These are phyloP conservation scores for Pseudorhombus dupliciocellatus DNA, from an alignment of 2,113 vertebrate genomes.

Conservation along the genomic window DNA sequence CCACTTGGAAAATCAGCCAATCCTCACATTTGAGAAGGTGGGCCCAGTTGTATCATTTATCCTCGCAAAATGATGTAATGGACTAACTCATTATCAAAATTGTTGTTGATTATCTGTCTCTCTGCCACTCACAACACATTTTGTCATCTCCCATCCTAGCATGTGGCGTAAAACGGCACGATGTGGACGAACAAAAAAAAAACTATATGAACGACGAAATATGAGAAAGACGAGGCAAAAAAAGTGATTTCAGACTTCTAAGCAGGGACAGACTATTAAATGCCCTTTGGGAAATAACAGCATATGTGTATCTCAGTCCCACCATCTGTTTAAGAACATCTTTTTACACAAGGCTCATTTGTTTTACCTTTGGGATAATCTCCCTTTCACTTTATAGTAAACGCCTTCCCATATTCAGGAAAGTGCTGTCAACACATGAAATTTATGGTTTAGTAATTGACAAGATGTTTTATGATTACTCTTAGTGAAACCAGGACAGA, in stretches of 20 bases:
- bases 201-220: neutral
- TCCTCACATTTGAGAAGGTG: neutral
- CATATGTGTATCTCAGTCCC: constrained; percentile 39
- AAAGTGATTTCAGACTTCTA: constrained; percentile 34
- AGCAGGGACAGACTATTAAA: constrained; percentile 23
- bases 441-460: neutral
- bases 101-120: neutral
- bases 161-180: neutral
- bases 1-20: neutral
- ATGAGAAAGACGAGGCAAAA: constrained; percentile 3
- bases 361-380: constrained; percentile 18
- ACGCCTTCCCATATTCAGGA: neutral
- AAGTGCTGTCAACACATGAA: neutral
- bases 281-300: constrained; percentile 41
- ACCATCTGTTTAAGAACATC: constrained; percentile 45
- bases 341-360: constrained; percentile 26
- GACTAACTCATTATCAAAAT: neutral
- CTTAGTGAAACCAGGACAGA: neutral
- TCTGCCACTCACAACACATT: neutral
- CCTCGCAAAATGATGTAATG: neutral
- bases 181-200: neutral
- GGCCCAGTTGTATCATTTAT: neutral
- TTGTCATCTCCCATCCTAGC: neutral
- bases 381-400: constrained; percentile 1
- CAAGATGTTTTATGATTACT: neutral